Base-by-base conservation (phyloP, 2,113 vertebrate species). In the Amazona vittata region DNA sequence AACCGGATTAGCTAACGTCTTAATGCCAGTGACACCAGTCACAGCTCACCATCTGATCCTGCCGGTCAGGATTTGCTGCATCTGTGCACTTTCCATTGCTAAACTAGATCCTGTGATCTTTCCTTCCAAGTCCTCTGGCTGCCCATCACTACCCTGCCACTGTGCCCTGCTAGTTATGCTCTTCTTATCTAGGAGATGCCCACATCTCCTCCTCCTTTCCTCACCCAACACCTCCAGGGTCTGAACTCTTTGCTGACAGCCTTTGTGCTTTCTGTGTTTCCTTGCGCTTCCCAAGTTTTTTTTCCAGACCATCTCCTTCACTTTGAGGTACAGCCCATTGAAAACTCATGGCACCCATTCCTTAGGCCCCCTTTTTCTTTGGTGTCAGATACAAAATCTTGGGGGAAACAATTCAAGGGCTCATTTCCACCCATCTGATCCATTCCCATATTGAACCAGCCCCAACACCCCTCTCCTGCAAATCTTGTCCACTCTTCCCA, bases 1-100 rank as follows among this genome's bases (percentile, higher is more conserved):
- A 96, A 96, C 93, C 83, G 94, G 95, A 96, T 97, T 95, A 96
- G 92, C 50, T 13, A 89, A 90, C 73, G 35, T 93, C 95, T 96
- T 96, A 96, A 95, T 95, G 96, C 96, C 95, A 89, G 89, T 89
- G 95, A 96, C 94, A 96, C 96, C 96, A 96, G 88, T 89, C 96
- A 97, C 92, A 92, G 93, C 96, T 96, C 96, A 85, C 94, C 94
- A 97, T 95, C 93, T 94, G 93, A 96, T 96, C 86, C 94, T 94
- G 95, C 95, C 92, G 94, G 94, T 96, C 94, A 95, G 96, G 96
- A 97, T 96, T 97, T 97, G 91, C 94, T 87, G 89, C 83, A 52
- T 93, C 94, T 69, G 1, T 85, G 91, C 91, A 89, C 90, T 94
- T 95, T 31, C 77, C 69, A 21, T 10, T 75, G 92, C 88, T 95